Base-by-base conservation (phyloP, 1,140 invertebrate genomes). In the Pseudomyrmex concolor region DNA sequence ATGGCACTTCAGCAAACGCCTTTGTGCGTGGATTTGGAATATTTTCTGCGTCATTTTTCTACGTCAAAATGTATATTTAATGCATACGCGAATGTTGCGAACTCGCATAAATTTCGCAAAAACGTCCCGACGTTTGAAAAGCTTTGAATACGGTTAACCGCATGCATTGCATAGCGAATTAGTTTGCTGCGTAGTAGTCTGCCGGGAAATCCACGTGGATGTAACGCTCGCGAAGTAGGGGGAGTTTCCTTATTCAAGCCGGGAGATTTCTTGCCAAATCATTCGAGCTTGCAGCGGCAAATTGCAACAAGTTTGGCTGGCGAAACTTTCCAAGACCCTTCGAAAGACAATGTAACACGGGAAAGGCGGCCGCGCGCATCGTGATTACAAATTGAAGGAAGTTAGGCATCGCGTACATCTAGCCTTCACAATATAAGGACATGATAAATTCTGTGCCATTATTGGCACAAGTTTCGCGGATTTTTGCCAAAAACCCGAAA, bases 301-400 rank as follows among this genome's bases (percentile, higher is more conserved):
- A 48, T 84, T 64, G 50, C 57, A 66, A 83, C 51, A 57, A 67
- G 60, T 84, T 84, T 51, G 54, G 50, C 15, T 54, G 45, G 67
- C 22, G 57, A 19, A 71, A 77, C 76, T 55, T 81, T 81, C 59
- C 45, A 48, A 60, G 15, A 67, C 12, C 2, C 51, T 34, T 22
- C 25, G 19, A 63, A 51, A 76, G 73, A 77, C 48, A 67, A 67
- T 77, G n/a, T 74, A 67, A 55, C 13, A 68, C 19, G 57, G 2
- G 19, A 60, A 59, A 17, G 57, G 4, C 19, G 45, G 22, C 9
- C 13, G 19, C 4, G 7, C 15, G 3, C 34, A 34, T 17, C 63
- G 34, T 54, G 74, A 54, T 54, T 54, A 55, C 50, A 67, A 77
- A 77, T 77, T 77, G 51, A 76, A 76, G 17, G 12, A 34, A n/a